These are phyloP conservation scores for Solen grandis DNA, from an alignment of 1,140 invertebrate species.

Conservation along the genomic window DNA sequence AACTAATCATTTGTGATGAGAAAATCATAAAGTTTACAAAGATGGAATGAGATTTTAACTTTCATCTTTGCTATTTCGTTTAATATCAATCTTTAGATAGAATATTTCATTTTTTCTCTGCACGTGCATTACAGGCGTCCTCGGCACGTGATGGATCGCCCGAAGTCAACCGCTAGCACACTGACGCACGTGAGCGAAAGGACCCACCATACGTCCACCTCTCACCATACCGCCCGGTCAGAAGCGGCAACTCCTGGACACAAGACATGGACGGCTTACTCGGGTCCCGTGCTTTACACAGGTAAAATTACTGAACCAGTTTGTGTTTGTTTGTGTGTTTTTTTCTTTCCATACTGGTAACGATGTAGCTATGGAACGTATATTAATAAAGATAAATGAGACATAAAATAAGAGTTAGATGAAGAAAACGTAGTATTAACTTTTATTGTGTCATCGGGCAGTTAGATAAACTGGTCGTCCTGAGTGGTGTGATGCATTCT, in stretches of 20 bases:
- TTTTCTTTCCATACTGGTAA: too few species aligned
- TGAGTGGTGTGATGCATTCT: not conserved
- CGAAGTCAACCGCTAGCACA: conserved; percentile 36
- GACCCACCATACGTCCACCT: conserved; percentile 7
- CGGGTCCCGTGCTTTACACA: conserved; percentile 52
- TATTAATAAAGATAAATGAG: not conserved
- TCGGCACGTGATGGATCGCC: conserved; percentile 16
- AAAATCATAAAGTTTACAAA: too few species aligned
- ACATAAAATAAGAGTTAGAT: not conserved
- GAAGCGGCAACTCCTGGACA: conserved; percentile 25
- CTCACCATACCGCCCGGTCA: conserved; percentile 14
- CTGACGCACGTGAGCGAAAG: conserved; percentile 27
- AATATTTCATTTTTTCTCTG: too few species aligned
- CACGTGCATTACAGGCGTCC: too few species aligned
- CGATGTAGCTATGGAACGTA: not conserved
- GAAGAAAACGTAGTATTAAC: not conserved
- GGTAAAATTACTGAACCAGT: too few species aligned
- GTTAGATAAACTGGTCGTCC: not conserved
- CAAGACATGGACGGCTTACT: conserved; percentile 50
- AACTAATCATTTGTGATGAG: too few species aligned
- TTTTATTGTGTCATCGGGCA: not conserved
- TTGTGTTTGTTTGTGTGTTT: too few species aligned
- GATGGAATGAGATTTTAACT: too few species aligned
- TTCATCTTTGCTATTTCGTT: too few species aligned
- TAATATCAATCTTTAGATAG: too few species aligned